Base-by-base conservation (phyloP, 2,888 invertebrate species). In the Melanchra persicariae region DNA sequence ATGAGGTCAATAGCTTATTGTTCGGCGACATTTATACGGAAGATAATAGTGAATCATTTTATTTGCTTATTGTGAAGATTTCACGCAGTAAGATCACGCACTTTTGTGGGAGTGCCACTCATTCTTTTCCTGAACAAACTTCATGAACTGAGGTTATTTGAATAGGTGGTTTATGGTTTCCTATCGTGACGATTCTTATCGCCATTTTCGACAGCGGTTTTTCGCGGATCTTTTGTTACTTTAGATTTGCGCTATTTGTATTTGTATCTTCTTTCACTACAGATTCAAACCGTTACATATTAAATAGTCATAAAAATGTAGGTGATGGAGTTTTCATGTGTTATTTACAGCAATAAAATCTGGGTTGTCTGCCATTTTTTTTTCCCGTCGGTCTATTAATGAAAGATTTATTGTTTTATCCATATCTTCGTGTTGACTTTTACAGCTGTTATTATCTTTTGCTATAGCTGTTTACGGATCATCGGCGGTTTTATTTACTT, bases 1-100 rank as follows among this genome's bases (percentile, higher is more conserved):
- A 82, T 81, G 82, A 84, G 90, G 86, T 90, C 85, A 80, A 84
- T 83, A 85, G 84, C 87, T 83, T 84, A 77, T 78, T 81, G 82
- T 84, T 85, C 67, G 40, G 72, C 45, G 66, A 74, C 74, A 80
- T 73, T 81, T 58, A n/a, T 68, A 55, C 40, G 51, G 45, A 57
- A 63, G 74, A 74, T 74, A 45, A 70, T 73, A 68, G 65, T 63
- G 62, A 52, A 65, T 65, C 54, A 63, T 82, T 79, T 61, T 70
- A 83, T 82, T 74, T 59, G 58, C 52, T 62, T 66, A 82, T 77
- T 77, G 72, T 77, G 58, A 62, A 67, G 64, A 69, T 40, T 73
- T 70, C 49, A 72, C 70, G 74, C 43, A 45, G 15, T 52, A 61
- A 69, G 47, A 40, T 57, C 40, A 59, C 61, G 64, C 60, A 71